Evolutionary conservation across 1,140 invertebrate species (phyloP).

Genomic region (Campodea augens): DNA sequence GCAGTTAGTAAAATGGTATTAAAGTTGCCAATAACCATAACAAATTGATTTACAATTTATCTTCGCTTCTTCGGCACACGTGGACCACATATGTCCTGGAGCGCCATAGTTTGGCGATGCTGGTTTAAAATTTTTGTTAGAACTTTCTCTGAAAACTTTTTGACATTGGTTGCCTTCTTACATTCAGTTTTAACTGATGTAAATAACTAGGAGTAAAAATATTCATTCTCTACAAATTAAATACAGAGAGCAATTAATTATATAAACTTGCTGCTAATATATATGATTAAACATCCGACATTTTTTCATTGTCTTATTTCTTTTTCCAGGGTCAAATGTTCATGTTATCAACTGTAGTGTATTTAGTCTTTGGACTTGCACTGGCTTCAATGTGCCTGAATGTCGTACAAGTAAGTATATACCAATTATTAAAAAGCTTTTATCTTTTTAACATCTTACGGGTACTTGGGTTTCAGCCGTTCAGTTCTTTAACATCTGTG

Average conservation of each 20-base stretch:
- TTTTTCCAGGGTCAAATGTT: slow-evolving; percentile 52
- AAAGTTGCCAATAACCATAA: too few species aligned
- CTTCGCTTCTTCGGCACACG: too few species aligned
- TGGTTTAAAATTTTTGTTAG: too few species aligned
- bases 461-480: background rate
- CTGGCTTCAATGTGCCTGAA: slow-evolving; percentile 94
- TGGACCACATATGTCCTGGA: too few species aligned
- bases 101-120: too few species aligned
- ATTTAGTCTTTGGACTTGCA: slow-evolving; percentile 81
- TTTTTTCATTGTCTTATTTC: slow-evolving; percentile 3
- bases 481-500: background rate
- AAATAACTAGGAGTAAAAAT: background rate
- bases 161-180: background rate
- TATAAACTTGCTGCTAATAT: background rate
- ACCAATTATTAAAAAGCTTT: background rate
- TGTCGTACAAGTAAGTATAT: slow-evolving; percentile 60
- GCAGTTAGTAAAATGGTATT: too few species aligned
- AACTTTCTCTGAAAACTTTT: slow-evolving; percentile 12
- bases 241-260: background rate
- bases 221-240: background rate
- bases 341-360: slow-evolving; percentile 82
- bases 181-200: background rate
- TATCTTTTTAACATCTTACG: background rate
- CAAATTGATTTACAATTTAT: too few species aligned
- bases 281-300: background rate